Conservation (phyloP, 1,140 invertebrate species). For the Planococcus citri region DNA sequence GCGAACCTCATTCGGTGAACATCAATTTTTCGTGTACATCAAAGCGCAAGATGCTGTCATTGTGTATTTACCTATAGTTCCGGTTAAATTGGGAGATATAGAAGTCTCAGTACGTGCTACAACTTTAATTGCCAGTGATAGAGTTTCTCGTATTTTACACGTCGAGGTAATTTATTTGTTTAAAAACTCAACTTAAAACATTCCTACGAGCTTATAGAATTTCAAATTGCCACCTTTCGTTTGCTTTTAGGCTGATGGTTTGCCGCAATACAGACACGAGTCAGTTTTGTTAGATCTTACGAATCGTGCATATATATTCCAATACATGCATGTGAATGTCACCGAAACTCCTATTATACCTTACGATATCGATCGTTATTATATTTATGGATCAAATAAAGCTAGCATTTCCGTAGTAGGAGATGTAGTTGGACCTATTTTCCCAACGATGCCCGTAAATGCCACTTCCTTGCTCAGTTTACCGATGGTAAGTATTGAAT, state of each 20-base stretch:
- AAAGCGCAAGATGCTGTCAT: constrained; percentile 59
- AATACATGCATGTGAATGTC: constrained; percentile 89
- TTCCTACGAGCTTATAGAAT: no score
- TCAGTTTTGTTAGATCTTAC: constrained; percentile 83
- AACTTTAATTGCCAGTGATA: constrained; percentile 72
- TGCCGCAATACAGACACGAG: constrained; percentile 83
- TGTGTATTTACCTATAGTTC: constrained; percentile 83
- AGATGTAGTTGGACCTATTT: constrained; percentile 88
- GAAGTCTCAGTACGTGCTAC: constrained; percentile 67
- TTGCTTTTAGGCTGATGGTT: constrained; percentile 62
- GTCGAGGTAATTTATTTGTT: constrained; percentile 49
- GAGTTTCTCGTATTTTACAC: constrained; percentile 52
- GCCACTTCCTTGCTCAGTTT: constrained; percentile 63
- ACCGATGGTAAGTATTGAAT: constrained; percentile 63
- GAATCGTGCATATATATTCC: constrained; percentile 79
- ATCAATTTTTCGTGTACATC: constrained; percentile 87
- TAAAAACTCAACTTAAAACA: no score
- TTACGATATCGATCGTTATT: constrained; percentile 76
- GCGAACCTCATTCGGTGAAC: constrained; percentile 74
- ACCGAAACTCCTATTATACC: constrained; percentile 83
- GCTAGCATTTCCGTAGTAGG: constrained; percentile 80
- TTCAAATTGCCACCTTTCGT: constrained; percentile 16
- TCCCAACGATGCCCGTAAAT: constrained; percentile 83
- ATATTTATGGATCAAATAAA: constrained; percentile 85
- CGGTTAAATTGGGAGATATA: constrained; percentile 63